phyloP scores from a whole-genome alignment of 1,140 invertebrate genomes.

The Plectrocnemia conspersa region DNA sequence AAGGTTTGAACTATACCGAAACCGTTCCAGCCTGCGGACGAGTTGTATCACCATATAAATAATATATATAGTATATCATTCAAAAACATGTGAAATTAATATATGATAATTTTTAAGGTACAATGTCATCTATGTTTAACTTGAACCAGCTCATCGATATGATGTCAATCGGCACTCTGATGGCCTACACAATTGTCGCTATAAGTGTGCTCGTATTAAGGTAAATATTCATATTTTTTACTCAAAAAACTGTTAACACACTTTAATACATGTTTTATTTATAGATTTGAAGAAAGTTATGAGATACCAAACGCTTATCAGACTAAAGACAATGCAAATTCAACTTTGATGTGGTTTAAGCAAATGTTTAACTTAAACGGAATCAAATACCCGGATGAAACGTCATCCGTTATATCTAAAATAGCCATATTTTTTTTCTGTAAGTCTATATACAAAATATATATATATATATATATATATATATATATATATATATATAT shows the following conservation, averaged over 20 bases:
- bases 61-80: no score
- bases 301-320: background rate
- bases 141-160: slow-evolving; percentile 85
- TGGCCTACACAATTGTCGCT: slow-evolving; percentile 90
- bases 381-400: slow-evolving; percentile 44
- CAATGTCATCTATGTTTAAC: slow-evolving; percentile 84
- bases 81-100: no score
- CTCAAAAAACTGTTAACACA: background rate
- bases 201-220: slow-evolving; percentile 81
- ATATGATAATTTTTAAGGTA: slow-evolving; percentile 52
- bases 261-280: slow-evolving; percentile 6
- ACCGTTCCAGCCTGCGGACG: no score
- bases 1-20: no score
- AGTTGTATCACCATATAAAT: no score
- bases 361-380: slow-evolving; percentile 56
- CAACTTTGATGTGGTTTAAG: slow-evolving; percentile 38
- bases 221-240: slow-evolving; percentile 44
- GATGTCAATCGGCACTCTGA: slow-evolving; percentile 91
- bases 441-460: slow-evolving; percentile 40
- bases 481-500: background rate
- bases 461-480: background rate
- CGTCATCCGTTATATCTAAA: slow-evolving; percentile 58
- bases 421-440: slow-evolving; percentile 54
- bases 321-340: slow-evolving; percentile 41
- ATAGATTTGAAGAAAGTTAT: slow-evolving; percentile 24